These are phyloP conservation scores for Ostrea edulis DNA, from an alignment of 1,140 invertebrate genomes.

Conservation along the genomic window DNA sequence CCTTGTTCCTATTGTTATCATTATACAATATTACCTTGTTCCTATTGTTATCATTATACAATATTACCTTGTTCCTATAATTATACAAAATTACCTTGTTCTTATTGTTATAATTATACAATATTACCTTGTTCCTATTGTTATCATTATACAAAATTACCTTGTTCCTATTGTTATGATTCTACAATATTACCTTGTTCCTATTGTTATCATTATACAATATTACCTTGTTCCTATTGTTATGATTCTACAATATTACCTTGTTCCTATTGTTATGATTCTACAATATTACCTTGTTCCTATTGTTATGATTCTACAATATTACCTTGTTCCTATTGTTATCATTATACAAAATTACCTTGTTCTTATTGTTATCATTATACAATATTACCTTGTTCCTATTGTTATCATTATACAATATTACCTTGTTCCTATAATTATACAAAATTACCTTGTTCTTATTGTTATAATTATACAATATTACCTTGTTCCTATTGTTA, in stretches of 20 bases:
- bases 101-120: constrained; percentile 97
- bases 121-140: constrained; percentile 88
- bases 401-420: constrained; percentile 98
- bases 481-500: constrained; percentile 92
- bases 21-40: constrained; percentile 91
- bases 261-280: constrained; percentile 98
- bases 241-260: constrained; percentile 92
- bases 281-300: constrained; percentile 88
- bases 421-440: too few species aligned
- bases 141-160: constrained; percentile 94
- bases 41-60: constrained; percentile 98
- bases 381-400: constrained; percentile 90
- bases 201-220: constrained; percentile 97
- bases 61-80: too few species aligned
- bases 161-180: constrained; percentile 97
- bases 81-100: constrained; percentile 84
- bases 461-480: constrained; percentile 95
- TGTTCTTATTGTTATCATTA: constrained; percentile 98
- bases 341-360: constrained; percentile 90
- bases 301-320: constrained; percentile 96
- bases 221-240: constrained; percentile 90
- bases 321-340: constrained; percentile 92
- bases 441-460: constrained; percentile 86
- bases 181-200: constrained; percentile 89
- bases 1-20: constrained; percentile 95